Evolutionary conservation across 2,797 vertebrate species (phyloP), one percentile per base, ranked within the genome.

Genomic region (Sebastes flavidus): DNA sequence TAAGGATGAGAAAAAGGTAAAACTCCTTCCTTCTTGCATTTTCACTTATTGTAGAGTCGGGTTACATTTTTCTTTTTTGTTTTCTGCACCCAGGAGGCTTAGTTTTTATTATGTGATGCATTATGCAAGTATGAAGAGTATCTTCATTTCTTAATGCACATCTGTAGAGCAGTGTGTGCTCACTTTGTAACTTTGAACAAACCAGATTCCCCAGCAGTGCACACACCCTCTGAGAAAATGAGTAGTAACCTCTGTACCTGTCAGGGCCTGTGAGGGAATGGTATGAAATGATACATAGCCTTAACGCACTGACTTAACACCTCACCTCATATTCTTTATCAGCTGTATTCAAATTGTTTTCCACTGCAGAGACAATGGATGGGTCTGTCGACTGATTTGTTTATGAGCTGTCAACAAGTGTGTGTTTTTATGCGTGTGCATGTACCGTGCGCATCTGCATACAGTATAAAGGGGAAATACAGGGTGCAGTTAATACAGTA

Each of bases 1-100:
- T 46, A 46, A 52, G 11, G 54, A 91, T 1, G 62, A 88, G 66
- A 88, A 87, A 63, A 87, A 87, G 86, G 89, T 91, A 1, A 75
- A 46, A 14, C 4, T 8, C 2, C 6, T 29, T 22, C 18, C 6
- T 29, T 22, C 18, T 61, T 56, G 49, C 3, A 49, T 69, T 58
- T 7, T 22, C 8, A 10, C 8, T 65, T 16, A 5, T 16, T 54
- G 54, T 6, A 55, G 24, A 63, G 65, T 29, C 36, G 38, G 30
- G 22, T 66, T 18, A 52, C 22, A 5, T 7, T 24, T 65, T n/a
- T 42, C 3, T 29, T 20, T 52, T 56, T 29, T 61, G 3, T 30
- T 75, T 72, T 71, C 18, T 63, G 11, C 27, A 22, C 18, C 2
- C 5, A 49, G 2, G 25, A 32, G 6, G 8, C 8, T 49, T 27